Percentiles rank a stretch among this genome's conserved stretches.
These are phyloP conservation scores for Mycalesis mineus DNA, from an alignment of 2,888 invertebrate species.

Conservation along the genomic window DNA sequence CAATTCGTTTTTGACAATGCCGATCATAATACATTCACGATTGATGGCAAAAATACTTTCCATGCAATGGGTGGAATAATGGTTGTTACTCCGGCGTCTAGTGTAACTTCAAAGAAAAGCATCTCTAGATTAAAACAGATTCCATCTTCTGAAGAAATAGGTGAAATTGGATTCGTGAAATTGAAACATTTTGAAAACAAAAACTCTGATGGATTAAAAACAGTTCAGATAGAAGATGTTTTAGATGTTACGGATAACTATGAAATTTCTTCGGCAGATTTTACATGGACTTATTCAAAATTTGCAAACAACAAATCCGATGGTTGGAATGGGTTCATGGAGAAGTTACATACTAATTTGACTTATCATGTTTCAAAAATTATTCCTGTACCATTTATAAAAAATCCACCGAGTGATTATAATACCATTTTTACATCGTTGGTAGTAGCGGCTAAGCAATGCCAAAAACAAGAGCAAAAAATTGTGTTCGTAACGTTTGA, in stretches of 20 bases:
- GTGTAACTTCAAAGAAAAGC: neutral
- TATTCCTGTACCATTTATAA: no score
- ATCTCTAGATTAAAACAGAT: neutral
- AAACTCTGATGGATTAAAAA: neutral
- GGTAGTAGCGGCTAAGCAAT: no score
- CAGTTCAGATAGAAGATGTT: slow-evolving; percentile 28
- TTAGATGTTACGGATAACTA: slow-evolving; percentile 30
- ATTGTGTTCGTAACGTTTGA: no score
- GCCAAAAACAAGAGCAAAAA: no score
- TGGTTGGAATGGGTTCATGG: no score
- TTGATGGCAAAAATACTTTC: slow-evolving; percentile 36
- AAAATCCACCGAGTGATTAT: no score
- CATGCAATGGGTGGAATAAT: slow-evolving; percentile 21
- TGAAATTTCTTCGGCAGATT: slow-evolving; percentile 34
- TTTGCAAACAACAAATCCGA: slow-evolving; percentile 16
- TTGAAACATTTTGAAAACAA: neutral
- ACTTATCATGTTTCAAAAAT: no score
- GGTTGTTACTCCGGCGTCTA: neutral
- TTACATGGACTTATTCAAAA: slow-evolving; percentile 36
- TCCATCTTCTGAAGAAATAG: neutral
- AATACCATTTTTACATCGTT: no score
- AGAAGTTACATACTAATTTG: no score
- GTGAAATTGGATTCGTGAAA: neutral
- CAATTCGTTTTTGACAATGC: slow-evolving; percentile 43
- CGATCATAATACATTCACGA: slow-evolving; percentile 37